Base-by-base conservation (phyloP, 2,797 vertebrate genomes). In the Helarctos malayanus region DNA sequence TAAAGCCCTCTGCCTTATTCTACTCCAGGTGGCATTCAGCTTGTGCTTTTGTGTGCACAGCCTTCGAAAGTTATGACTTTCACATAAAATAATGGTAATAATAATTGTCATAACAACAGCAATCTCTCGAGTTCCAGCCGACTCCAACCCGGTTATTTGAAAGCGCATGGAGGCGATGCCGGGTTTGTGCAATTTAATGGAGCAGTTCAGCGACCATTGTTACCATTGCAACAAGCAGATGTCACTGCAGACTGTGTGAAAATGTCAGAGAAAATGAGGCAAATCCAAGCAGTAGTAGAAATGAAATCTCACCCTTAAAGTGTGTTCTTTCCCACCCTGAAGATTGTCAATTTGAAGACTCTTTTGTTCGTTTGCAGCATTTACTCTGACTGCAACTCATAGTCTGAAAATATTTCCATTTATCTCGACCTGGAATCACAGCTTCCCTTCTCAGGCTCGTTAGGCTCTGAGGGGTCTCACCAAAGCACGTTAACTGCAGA, bases 161-260 rank as follows among this genome's bases (percentile, higher is more conserved):
- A 68, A 89, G 73, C 2, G 0, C 80, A 52, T 3, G 16, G 52
- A 75, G 79, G 29, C 41, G 0, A 4, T 11, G 27, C 3, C 19
- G 12, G 41, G 25, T 25, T 90, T 3, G 1, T n/a, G 49, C 80
- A 32, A 59, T 94, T 52, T 38, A 52, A 54, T 69, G 3, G 15
- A 81, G 47, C 83, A 6, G 75, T 65, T 84, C 49, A 54, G 61
- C 14, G 89, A 56, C 49, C 68, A 86, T 27, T 90, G 88, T 94
- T 95, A 76, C 52, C 35, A 3, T 32, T 57, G 52, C 49, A 56
- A 56, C 93, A 97, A 97, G 69, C 93, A 97, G 94, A 89, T 97
- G 95, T 95, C 97, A 97, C 95, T 95, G 90, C 45, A 94, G 97
- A 61, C 94, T 94, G 81, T 52, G 49, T 5, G 61, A 89, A 96